Evolutionary conservation across 2,113 vertebrate genomes (phyloP).

Genomic region (Melanerpes formicivorus): DNA sequence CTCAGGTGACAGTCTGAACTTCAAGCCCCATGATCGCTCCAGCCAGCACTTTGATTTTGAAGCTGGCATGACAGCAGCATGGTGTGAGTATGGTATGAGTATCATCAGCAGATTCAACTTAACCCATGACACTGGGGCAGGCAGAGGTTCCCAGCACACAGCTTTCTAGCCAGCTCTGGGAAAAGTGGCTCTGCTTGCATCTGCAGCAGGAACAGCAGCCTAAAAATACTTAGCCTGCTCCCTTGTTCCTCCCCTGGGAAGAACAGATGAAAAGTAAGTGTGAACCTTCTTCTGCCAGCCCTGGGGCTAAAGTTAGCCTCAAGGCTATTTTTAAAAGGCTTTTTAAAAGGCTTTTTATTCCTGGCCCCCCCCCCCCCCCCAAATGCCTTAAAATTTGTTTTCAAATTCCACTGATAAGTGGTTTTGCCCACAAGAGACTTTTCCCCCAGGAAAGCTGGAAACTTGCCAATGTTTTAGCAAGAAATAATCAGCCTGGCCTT

Average conservation of each 20-base stretch:
- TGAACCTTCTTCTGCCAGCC: neutral
- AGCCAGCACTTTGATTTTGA: too few species aligned
- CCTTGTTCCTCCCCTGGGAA: neutral
- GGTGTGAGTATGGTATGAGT: too few species aligned
- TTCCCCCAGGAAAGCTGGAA: neutral
- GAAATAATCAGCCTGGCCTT: neutral
- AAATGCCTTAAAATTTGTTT: neutral
- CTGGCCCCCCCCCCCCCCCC: too few species aligned
- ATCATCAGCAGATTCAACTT: too few species aligned
- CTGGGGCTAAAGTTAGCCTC: neutral
- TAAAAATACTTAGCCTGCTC: neutral
- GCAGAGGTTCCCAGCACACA: neutral
- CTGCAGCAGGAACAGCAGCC: neutral
- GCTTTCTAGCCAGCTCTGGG: neutral
- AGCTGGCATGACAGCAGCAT: too few species aligned
- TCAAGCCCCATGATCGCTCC: too few species aligned
- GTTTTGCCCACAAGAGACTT: neutral
- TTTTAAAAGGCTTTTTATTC: neutral
- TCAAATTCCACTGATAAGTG: fast-evolving
- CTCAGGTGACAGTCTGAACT: too few species aligned
- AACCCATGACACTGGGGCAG: too few species aligned
- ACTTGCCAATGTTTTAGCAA: neutral
- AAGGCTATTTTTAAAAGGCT: neutral
- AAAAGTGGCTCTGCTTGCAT: neutral
- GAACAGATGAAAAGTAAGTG: neutral